Percentiles rank a stretch among this genome's conserved stretches.
Conservation (phyloP, 2,888 invertebrate genomes). For the Pheosia tremula region DNA sequence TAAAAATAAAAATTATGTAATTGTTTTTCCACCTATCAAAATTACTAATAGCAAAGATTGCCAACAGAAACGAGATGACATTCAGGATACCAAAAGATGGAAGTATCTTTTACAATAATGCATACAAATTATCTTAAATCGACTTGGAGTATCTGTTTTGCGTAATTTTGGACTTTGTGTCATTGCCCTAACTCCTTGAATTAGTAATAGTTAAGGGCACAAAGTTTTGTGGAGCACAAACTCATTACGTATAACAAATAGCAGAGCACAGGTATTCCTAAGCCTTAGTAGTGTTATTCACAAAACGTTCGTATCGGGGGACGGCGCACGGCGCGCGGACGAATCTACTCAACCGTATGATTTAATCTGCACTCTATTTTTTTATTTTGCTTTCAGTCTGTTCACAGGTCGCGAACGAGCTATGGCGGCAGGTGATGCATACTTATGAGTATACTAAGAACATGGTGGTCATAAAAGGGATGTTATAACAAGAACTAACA, state of each 20-base stretch:
- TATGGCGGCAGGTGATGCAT: slow-evolving; percentile 43
- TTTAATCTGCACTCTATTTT: slow-evolving; percentile 33
- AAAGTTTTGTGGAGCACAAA: neutral
- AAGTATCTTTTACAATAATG: too few species aligned
- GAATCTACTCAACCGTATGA: slow-evolving; percentile 25
- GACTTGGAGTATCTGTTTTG: too few species aligned
- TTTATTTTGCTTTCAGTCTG: slow-evolving; percentile 31
- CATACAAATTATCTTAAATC: too few species aligned
- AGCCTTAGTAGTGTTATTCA: slow-evolving; percentile 18
- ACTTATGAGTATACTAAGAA: neutral
- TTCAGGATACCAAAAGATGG: too few species aligned
- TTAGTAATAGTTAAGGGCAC: neutral
- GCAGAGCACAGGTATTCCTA: slow-evolving; percentile 4
- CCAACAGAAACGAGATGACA: too few species aligned
- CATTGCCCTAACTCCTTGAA: too few species aligned
- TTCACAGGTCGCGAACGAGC: slow-evolving; percentile 21
- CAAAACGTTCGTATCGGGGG: slow-evolving; percentile 25
- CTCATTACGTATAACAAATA: neutral
- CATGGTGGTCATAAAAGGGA: neutral
- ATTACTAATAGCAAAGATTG: too few species aligned
- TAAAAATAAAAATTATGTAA: too few species aligned
- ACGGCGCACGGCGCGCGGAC: slow-evolving; percentile 7
- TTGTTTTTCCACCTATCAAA: too few species aligned
- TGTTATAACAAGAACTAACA: too few species aligned
- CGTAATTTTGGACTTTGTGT: too few species aligned